phyloP scores from a whole-genome alignment of 2,113 vertebrate species.

The Pangasianodon gigas region DNA sequence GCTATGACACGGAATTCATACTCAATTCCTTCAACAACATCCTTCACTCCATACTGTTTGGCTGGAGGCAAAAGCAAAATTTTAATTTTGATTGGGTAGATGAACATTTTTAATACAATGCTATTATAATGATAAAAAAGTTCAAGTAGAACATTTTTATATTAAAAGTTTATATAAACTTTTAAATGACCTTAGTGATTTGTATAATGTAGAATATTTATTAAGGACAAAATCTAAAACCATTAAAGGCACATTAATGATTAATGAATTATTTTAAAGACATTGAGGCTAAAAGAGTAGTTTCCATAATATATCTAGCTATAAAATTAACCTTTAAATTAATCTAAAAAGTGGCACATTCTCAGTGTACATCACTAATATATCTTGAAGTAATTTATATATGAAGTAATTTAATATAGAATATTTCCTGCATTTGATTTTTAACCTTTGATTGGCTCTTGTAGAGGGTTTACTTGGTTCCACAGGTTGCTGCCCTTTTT shows the following conservation, averaged over 20 bases:
- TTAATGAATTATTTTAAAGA: background rate
- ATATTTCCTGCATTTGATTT: background rate
- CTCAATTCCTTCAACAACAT: conserved; percentile 78
- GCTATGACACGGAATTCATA: conserved; percentile 87
- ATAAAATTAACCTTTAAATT: background rate
- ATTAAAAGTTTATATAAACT: background rate
- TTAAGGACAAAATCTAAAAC: background rate
- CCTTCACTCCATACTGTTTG: conserved; percentile 72
- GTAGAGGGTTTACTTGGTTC: conserved; percentile 70
- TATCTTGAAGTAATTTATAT: too few species aligned
- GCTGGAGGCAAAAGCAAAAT: conserved; percentile 63
- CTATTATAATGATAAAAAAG: too few species aligned
- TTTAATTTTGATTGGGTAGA: background rate
- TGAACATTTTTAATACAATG: background rate
- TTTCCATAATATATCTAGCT: background rate
- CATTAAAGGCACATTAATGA: background rate
- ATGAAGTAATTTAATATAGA: background rate
- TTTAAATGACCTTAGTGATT: background rate
- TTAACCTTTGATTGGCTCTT: conserved; percentile 72
- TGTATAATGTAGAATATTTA: background rate
- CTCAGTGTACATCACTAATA: background rate
- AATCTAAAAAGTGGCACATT: background rate
- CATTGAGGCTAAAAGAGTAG: background rate
- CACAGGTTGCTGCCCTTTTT: conserved; percentile 81
- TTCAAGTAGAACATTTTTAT: background rate